Evolutionary conservation across 2,888 invertebrate species (phyloP).

Genomic region (Perithous albicinctus): DNA sequence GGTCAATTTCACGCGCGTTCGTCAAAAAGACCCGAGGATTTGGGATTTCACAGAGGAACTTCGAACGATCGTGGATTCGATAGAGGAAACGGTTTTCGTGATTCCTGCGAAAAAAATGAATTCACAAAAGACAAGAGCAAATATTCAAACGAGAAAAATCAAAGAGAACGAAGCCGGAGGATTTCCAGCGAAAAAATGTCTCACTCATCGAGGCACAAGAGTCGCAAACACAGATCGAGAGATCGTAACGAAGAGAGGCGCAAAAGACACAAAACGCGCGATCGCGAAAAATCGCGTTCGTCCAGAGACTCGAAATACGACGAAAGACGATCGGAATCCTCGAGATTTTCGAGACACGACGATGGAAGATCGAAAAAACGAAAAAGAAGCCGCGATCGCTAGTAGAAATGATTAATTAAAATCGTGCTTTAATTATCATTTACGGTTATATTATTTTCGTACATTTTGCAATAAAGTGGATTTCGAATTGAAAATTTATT

Average conservation of each 20-base stretch:
- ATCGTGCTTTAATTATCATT: slow-evolving; percentile 6
- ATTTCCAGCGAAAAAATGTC: slow-evolving; percentile 34
- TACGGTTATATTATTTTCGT: slow-evolving; percentile 20
- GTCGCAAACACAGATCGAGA: slow-evolving; percentile 54
- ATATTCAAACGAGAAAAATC: not conserved
- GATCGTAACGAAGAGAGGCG: slow-evolving; percentile 36
- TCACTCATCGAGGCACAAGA: slow-evolving; percentile 59
- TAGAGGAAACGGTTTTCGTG: not conserved
- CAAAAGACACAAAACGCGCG: slow-evolving; percentile 37
- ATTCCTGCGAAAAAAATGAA: not conserved
- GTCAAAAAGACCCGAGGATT: slow-evolving; percentile 6
- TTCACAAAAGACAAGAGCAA: not conserved
- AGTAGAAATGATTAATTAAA: not conserved
- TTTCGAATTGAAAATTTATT: too few species aligned
- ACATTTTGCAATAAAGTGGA: not conserved
- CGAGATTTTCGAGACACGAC: slow-evolving; percentile 28
- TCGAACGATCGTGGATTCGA: slow-evolving; percentile 40
- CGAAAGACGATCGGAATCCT: slow-evolving; percentile 22
- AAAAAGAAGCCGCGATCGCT: slow-evolving; percentile 34
- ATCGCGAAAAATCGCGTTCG: slow-evolving; percentile 36
- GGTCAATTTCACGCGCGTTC: not conserved
- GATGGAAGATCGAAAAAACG: slow-evolving; percentile 60
- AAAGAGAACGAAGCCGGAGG: not conserved
- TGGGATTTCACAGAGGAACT: not conserved
- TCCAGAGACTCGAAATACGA: slow-evolving; percentile 37